phyloP scores from a whole-genome alignment of 2,888 invertebrate genomes.

The Nomada hirtipes region DNA sequence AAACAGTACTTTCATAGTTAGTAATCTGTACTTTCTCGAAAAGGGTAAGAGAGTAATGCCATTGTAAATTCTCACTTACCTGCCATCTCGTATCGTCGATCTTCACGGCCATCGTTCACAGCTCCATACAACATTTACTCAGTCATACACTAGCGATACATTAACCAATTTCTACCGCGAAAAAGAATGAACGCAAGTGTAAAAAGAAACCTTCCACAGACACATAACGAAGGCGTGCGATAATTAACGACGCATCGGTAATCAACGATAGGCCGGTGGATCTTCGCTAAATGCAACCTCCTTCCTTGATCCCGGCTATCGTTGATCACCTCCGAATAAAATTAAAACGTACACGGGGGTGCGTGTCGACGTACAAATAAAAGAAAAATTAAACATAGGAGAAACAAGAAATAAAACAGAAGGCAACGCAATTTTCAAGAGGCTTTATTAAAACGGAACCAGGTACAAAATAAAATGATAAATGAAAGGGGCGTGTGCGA shows the following conservation, averaged over 20 bases:
- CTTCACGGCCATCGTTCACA: conserved; percentile 48
- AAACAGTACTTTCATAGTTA: too few relatives aligned
- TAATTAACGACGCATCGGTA: conserved; percentile 7
- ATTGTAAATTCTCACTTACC: conserved; percentile 55
- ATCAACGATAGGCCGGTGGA: conserved; percentile 20
- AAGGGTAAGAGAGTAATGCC: neutral
- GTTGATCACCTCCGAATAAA: conserved; percentile 5
- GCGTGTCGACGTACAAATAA: neutral
- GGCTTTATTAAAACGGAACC: conserved; percentile 20
- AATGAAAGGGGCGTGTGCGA: conserved; percentile 20
- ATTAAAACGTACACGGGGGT: neutral
- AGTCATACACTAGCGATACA: conserved; percentile 27
- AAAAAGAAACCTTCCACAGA: conserved; percentile 3
- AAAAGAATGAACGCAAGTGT: neutral
- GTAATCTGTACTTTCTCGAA: neutral
- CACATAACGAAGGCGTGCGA: neutral
- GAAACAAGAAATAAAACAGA: conserved; percentile 20
- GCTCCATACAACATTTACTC: conserved; percentile 27
- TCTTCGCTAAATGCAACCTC: too few relatives aligned
- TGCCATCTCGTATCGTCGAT: conserved; percentile 37
- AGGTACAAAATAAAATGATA: conserved; percentile 20
- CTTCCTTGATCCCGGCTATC: neutral
- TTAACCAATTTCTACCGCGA: conserved; percentile 13
- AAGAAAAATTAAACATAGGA: neutral
- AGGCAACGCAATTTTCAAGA: conserved; percentile 23